A percentile compares a stretch with the other conserved stretches of the same genome.
Conservation (phyloP, 2,113 vertebrate species). For the Urocolius indicus region DNA sequence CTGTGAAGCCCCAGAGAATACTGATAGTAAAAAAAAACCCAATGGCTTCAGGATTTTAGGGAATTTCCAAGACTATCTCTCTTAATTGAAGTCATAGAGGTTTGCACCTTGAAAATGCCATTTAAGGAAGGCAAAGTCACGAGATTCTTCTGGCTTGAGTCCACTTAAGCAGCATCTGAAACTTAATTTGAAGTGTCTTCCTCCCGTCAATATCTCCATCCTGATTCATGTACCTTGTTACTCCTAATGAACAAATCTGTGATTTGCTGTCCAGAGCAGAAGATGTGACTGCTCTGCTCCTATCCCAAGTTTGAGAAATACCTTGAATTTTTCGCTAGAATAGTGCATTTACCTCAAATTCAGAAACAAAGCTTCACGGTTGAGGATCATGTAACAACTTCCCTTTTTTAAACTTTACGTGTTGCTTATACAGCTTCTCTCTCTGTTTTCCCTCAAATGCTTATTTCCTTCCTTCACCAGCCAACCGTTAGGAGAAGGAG, state of each 20-base stretch:
- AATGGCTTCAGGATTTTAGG: background rate
- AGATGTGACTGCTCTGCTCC: background rate
- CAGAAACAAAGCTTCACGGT: background rate
- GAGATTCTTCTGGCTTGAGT: background rate
- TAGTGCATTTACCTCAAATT: background rate
- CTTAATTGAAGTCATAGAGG: background rate
- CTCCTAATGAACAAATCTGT: background rate
- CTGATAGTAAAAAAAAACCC: background rate
- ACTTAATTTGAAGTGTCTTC: background rate
- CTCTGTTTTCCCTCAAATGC: background rate
- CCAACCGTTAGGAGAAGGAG: background rate
- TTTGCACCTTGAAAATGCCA: background rate
- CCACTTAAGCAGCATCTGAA: background rate
- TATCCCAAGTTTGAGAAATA: background rate
- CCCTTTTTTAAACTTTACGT: background rate
- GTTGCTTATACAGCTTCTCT: background rate
- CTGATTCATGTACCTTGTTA: background rate
- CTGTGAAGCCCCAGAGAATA: background rate
- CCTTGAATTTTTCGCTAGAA: background rate
- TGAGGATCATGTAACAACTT: accelerated
- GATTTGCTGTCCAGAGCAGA: background rate
- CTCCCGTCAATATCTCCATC: background rate
- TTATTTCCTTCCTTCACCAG: background rate
- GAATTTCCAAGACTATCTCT: background rate
- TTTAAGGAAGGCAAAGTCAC: background rate